phyloP scores from a whole-genome alignment of 2,888 invertebrate genomes.

The Atherix ibis region DNA sequence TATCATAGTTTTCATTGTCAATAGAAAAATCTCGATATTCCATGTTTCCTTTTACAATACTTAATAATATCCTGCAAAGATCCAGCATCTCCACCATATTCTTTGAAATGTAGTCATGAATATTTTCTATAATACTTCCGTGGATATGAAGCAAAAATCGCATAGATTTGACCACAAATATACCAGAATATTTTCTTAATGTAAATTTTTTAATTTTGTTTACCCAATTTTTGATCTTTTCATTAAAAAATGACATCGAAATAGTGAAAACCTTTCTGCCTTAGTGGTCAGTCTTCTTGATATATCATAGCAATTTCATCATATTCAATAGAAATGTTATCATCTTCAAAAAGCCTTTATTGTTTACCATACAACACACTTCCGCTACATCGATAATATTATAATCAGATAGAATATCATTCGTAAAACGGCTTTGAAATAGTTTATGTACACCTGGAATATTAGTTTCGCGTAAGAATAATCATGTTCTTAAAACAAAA shows the following conservation, averaged over 20 bases:
- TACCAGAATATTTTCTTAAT: no score
- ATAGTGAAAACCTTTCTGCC: not conserved
- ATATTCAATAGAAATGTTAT: no score
- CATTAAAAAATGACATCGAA: constrained; percentile 31
- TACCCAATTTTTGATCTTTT: constrained; percentile 40
- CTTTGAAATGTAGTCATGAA: no score
- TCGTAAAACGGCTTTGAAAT: no score
- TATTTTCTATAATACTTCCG: constrained; percentile 35
- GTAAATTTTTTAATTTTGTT: constrained; percentile 12
- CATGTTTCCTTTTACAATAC: constrained; percentile 14
- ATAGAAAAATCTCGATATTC: constrained; percentile 16
- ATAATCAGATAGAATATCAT: no score
- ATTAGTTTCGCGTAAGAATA: no score
- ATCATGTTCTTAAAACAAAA: constrained; percentile 3
- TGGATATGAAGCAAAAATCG: constrained; percentile 37
- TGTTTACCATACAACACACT: no score
- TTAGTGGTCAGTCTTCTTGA: not conserved
- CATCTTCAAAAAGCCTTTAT: no score
- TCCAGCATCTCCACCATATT: constrained; percentile 48
- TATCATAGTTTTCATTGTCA: constrained; percentile 19
- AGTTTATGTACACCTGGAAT: no score
- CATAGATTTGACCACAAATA: no score
- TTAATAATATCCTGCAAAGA: constrained; percentile 20
- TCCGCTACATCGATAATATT: no score
- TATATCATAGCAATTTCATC: not conserved